Evolutionary conservation across 2,797 vertebrate species (phyloP).

Genomic region (Cynopterus sphinx): DNA sequence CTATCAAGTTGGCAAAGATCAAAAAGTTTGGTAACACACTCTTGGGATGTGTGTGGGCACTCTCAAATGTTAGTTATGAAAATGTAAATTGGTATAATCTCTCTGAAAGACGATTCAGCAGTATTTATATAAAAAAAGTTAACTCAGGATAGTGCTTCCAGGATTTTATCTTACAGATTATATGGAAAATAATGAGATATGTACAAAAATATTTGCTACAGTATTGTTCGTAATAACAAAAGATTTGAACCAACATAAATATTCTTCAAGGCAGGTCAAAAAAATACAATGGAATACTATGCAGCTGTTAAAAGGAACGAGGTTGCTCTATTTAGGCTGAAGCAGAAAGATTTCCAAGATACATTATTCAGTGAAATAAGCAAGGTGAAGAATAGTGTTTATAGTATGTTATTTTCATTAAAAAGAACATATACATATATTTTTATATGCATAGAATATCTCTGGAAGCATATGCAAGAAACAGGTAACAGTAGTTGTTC

Average conservation of each 20-base stretch:
- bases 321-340: not conserved
- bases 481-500: not conserved
- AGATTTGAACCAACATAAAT: not conserved
- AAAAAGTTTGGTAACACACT: not conserved
- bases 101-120: not conserved
- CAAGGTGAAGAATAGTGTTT: not conserved
- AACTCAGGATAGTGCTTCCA: not conserved
- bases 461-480: not conserved
- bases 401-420: not conserved
- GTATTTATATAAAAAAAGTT: constrained; percentile 7
- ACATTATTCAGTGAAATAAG: not conserved
- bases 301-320: not conserved
- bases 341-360: constrained; percentile 2
- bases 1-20: not conserved
- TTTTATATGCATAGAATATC: not conserved
- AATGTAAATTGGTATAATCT: not conserved
- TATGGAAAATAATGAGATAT: not conserved
- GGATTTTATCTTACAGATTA: not conserved
- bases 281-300: not conserved
- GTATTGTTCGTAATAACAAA: not conserved
- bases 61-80: not conserved
- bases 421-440: not conserved
- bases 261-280: not conserved
- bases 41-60: not conserved
- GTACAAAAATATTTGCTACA: not conserved